Evolutionary conservation across 2,113 vertebrate genomes (phyloP).

Genomic region (Microtus ochrogaster): DNA sequence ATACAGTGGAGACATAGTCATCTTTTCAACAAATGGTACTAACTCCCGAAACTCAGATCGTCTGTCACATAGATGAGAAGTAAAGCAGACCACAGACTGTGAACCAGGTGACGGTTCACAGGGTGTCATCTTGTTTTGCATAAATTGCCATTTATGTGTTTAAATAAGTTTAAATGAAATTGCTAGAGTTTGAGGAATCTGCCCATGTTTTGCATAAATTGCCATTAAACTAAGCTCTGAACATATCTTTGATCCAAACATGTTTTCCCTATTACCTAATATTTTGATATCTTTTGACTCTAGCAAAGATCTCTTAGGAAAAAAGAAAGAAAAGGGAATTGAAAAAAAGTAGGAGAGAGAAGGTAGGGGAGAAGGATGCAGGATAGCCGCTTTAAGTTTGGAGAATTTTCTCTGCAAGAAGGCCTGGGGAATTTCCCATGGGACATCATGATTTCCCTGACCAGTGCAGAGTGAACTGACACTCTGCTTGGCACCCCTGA

Average conservation of each 20-base stretch:
- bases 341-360: background rate
- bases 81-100: background rate
- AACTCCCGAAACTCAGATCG: background rate
- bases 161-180: background rate
- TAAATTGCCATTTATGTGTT: too few relatives aligned
- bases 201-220: background rate
- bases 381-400: background rate
- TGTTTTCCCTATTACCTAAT: background rate
- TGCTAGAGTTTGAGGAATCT: background rate
- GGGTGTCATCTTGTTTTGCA: background rate
- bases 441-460: background rate
- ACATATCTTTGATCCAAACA: background rate
- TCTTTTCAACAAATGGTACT: background rate
- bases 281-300: slow-evolving; percentile 5
- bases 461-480: background rate
- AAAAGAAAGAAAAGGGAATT: background rate
- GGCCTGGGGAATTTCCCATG: background rate
- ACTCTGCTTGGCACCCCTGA: background rate
- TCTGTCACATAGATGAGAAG: background rate
- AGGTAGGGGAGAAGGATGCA: background rate
- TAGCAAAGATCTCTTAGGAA: background rate
- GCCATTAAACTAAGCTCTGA: background rate
- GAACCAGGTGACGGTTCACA: background rate
- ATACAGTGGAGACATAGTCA: background rate
- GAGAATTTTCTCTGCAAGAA: slow-evolving; percentile 4